phyloP scores from a whole-genome alignment of 2,888 invertebrate genomes.

The Zelleria hepariella region DNA sequence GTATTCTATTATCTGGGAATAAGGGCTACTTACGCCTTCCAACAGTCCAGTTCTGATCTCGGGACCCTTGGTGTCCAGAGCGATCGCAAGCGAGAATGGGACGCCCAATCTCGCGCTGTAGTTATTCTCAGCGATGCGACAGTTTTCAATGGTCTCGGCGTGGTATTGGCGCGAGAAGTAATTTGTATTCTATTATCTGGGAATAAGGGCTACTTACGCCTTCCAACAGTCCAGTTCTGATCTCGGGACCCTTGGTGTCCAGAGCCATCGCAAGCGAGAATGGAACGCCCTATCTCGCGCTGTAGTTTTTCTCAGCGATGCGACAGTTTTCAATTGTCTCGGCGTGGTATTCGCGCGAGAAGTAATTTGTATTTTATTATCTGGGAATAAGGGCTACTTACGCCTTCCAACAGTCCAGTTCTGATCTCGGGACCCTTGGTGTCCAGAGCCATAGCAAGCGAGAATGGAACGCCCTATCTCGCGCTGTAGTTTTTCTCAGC shows the following conservation, averaged over 20 bases:
- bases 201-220: constrained; percentile 90
- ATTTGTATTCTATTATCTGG: no score
- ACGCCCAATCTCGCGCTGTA: constrained; percentile 81
- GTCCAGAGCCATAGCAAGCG: constrained; percentile 95
- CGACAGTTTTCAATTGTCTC: constrained; percentile 92
- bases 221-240: constrained; percentile 94
- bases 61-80: constrained; percentile 98
- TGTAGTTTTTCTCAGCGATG: constrained; percentile 84
- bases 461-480: constrained; percentile 78
- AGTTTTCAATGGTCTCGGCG: constrained; percentile 89
- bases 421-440: constrained; percentile 99
- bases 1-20: no score
- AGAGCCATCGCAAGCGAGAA: constrained; percentile 94
- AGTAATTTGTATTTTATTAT: no score
- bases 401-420: constrained; percentile 94
- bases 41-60: constrained; percentile 97
- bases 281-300: constrained; percentile 77
- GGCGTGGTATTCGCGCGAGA: constrained; percentile 93
- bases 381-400: no score
- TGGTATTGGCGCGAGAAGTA: constrained; percentile 96
- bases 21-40: constrained; percentile 88
- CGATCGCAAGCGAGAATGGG: constrained; percentile 89
- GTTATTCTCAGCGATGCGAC: constrained; percentile 85
- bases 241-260: constrained; percentile 99
- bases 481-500: constrained; percentile 86